Percentiles rank a stretch among this genome's conserved stretches.
These are phyloP conservation scores for Perccottus glenii DNA, from an alignment of 2,113 vertebrate species.

Conservation along the genomic window DNA sequence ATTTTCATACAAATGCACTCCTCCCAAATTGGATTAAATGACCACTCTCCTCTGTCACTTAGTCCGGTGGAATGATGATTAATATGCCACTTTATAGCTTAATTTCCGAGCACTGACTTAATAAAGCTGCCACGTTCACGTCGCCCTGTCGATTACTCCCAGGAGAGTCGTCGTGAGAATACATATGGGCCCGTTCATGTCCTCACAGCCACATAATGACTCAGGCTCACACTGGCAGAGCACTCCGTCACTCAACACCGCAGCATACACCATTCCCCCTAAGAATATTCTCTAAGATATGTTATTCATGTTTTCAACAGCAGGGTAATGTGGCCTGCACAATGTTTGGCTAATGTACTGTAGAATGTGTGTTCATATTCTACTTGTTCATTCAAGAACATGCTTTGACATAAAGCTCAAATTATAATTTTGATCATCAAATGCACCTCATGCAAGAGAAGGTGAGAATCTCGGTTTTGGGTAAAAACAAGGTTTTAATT, in stretches of 20 bases:
- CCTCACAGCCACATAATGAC: slow-evolving; percentile 33
- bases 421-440: no score
- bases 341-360: slow-evolving; percentile 14
- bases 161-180: slow-evolving; percentile 52
- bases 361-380: background rate
- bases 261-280: slow-evolving; percentile 4
- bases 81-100: slow-evolving; percentile 68
- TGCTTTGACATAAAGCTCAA: no score
- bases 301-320: slow-evolving; percentile 10
- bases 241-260: slow-evolving; percentile 12
- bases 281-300: background rate
- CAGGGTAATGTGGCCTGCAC: slow-evolving; percentile 11
- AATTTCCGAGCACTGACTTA: slow-evolving; percentile 68
- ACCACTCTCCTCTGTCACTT: slow-evolving; percentile 63
- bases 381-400: no score
- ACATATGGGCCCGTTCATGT: slow-evolving; percentile 39
- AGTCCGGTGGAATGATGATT: slow-evolving; percentile 67
- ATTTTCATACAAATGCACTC: slow-evolving; percentile 55
- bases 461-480: no score
- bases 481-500: no score
- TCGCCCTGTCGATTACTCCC: slow-evolving; percentile 55
- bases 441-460: no score
- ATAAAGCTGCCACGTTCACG: slow-evolving; percentile 63
- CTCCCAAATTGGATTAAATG: slow-evolving; percentile 45
- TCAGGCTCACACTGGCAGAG: slow-evolving; percentile 14